A percentile compares a stretch with the other conserved stretches of the same genome.
Evolutionary conservation across 2,113 vertebrate species (phyloP).

Genomic region (Rhizomys pruinosus): DNA sequence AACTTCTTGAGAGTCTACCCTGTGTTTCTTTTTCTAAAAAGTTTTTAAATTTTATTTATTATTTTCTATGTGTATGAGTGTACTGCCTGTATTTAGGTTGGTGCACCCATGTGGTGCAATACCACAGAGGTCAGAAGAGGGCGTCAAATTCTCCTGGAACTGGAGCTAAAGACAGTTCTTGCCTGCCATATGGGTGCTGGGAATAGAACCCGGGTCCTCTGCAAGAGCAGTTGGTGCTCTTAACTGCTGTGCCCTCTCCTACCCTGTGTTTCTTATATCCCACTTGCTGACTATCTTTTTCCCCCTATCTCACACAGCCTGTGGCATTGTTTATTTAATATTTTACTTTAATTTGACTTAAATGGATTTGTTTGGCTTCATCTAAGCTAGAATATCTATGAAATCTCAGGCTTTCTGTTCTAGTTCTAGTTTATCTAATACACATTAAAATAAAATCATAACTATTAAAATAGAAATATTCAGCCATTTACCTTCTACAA

Average conservation of each 20-base stretch:
- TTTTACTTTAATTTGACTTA: constrained; percentile 60
- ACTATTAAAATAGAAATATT: constrained; percentile 61
- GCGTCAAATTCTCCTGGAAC: no score
- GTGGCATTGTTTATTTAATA: constrained; percentile 31
- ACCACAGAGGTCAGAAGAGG: no score
- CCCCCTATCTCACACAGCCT: background rate
- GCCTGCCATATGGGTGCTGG: no score
- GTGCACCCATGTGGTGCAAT: no score
- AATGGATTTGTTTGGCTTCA: constrained; percentile 55
- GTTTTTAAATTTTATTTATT: no score
- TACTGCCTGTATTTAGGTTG: no score
- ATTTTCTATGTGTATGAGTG: no score
- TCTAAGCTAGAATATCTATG: constrained; percentile 13
- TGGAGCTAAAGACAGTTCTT: no score
- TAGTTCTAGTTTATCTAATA: constrained; percentile 52
- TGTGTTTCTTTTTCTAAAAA: background rate
- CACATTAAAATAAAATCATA: constrained; percentile 49
- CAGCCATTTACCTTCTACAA: constrained; percentile 45
- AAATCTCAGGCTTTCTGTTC: constrained; percentile 53
- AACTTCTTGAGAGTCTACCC: background rate
- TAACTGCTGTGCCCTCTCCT: no score
- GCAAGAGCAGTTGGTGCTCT: no score
- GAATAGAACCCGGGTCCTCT: no score
- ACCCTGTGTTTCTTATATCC: background rate
- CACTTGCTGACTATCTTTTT: background rate